phyloP scores from a whole-genome alignment of 1,140 invertebrate species.

The Mycetomoellerius zeteki region DNA sequence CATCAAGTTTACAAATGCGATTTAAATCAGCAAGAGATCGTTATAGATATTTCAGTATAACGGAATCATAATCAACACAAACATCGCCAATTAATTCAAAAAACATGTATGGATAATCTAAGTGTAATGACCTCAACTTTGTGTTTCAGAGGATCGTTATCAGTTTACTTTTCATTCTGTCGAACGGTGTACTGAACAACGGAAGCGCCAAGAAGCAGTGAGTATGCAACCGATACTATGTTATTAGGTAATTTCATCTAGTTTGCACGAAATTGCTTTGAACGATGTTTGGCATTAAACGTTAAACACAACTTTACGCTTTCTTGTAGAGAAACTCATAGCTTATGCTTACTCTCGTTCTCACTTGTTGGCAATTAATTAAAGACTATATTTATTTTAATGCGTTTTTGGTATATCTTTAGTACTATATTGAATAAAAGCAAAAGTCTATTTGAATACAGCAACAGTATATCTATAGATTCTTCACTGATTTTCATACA shows the following conservation, averaged over 20 bases:
- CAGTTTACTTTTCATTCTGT: slow-evolving; percentile 43
- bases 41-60: neutral
- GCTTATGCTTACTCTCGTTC: slow-evolving; percentile 30
- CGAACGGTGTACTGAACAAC: slow-evolving; percentile 8
- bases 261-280: neutral
- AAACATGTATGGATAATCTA: neutral
- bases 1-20: neutral
- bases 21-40: slow-evolving; percentile 9
- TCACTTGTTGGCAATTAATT: slow-evolving; percentile 12
- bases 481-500: neutral
- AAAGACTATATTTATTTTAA: neutral
- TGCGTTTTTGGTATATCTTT: neutral
- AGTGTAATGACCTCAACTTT: slow-evolving; percentile 12
- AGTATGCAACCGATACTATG: slow-evolving; percentile 31
- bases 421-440: neutral
- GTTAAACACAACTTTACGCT: slow-evolving; percentile 14
- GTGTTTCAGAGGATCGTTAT: slow-evolving; percentile 38
- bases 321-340: slow-evolving; percentile 54
- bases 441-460: neutral
- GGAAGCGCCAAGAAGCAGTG: slow-evolving; percentile 57
- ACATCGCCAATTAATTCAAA: slow-evolving; percentile 23
- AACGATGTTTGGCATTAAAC: neutral
- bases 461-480: neutral
- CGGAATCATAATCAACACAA: neutral
- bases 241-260: slow-evolving; percentile 21